Evolutionary conservation across 2,888 invertebrate genomes (phyloP), one percentile per base, ranked within the genome.

Genomic region (Gymnosoma rotundatum): DNA sequence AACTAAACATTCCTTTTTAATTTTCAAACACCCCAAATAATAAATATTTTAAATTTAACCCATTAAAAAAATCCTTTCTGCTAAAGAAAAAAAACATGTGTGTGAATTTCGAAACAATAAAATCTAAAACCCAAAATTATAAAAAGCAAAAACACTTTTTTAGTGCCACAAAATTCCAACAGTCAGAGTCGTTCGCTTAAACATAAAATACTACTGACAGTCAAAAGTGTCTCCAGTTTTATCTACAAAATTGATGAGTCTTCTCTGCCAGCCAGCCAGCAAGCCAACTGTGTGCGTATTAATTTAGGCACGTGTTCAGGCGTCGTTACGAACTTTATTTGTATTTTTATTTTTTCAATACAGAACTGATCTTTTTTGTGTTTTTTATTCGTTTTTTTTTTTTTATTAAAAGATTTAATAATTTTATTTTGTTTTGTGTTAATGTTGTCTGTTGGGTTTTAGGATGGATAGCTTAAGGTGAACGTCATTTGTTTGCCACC

Each of bases 161-260:
- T 73, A 54, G 52, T 75, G 36, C 32, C 81, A 64, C 42, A 75
- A 32, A 75, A 81, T 81, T 75, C 61, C 64, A 18, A 45, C 42
- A 78, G 45, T 32, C 32, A 32, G 32, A 32, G 3, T 56, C 70
- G 18, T n/a, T 72, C 16, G 61, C 45, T 69, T 58, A 79, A 58
- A 50, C 64, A 85, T 74, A 80, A 80, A 83, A 70, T 85, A 72
- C 67, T 48, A 78, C 61, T 72, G 83, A 86, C 76, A 75, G 81
- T 63, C 78, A 61, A 85, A 84, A 84, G 83, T 86, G 85, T 83
- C 83, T 85, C 85, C 83, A 80, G 83, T 80, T 83, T 85, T 86
- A 87, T 87, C 87, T 87, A 87, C 84, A 87, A 87, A 87, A 87
- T 87, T 87, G 87, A 87, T 87, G 87, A 87, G 87, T 83, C 86